Evolutionary conservation across 2,113 vertebrate species (phyloP).

Genomic region (Rallus limicola): DNA sequence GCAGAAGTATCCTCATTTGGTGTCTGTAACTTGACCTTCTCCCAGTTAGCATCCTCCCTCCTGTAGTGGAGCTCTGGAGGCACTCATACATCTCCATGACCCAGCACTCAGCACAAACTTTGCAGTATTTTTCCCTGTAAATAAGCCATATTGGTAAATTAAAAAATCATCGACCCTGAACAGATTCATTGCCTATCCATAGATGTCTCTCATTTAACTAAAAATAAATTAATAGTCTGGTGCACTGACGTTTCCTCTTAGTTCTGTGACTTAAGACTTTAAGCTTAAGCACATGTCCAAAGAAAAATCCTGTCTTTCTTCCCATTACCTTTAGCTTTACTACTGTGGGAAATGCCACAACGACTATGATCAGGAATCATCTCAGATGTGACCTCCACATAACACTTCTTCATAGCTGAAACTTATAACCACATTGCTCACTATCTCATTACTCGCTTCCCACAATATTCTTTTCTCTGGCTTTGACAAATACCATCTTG

Average conservation of each 20-base stretch:
- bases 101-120: not conserved
- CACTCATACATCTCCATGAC: not conserved
- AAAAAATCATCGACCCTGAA: not conserved
- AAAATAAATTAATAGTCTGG: not conserved
- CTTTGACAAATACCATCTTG: slow-evolving; percentile 50
- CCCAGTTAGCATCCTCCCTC: not conserved
- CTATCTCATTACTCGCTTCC: not conserved
- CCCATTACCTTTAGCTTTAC: not conserved
- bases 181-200: not conserved
- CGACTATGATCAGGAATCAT: not conserved
- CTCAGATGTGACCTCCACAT: not conserved
- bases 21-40: not conserved
- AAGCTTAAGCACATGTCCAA: not conserved
- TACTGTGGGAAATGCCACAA: not conserved
- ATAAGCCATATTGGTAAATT: not conserved
- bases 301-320: not conserved
- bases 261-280: not conserved
- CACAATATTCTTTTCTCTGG: not conserved
- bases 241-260: not conserved
- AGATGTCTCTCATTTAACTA: not conserved
- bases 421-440: not conserved
- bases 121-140: not conserved
- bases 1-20: not conserved
- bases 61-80: not conserved
- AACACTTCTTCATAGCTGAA: not conserved